Percentiles rank a stretch among this genome's conserved stretches.
Evolutionary conservation across 2,113 vertebrate species (phyloP).

Genomic region (Cyanoramphus novaezelandiae): DNA sequence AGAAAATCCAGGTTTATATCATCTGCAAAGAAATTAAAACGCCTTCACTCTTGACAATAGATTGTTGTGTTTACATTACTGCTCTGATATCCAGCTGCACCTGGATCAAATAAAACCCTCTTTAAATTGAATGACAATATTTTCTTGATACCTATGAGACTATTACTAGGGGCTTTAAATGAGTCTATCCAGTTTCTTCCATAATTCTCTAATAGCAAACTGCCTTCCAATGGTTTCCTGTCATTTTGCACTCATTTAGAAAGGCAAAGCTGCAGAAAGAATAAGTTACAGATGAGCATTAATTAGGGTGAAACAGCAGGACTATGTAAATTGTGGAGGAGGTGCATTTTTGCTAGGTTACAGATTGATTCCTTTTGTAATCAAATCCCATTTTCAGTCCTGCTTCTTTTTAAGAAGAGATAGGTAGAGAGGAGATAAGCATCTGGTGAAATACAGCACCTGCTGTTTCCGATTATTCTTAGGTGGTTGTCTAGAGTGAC

Average conservation of each 20-base stretch:
- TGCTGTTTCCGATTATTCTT: not conserved
- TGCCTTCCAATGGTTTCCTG: not conserved
- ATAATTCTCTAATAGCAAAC: not conserved
- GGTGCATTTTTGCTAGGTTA: slow-evolving; percentile 21
- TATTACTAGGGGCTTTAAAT: not conserved
- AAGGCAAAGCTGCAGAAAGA: slow-evolving; percentile 14
- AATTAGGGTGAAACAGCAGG: slow-evolving; percentile 38
- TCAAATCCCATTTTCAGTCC: not conserved
- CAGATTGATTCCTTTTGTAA: slow-evolving; percentile 9
- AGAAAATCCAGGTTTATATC: slow-evolving; percentile 11
- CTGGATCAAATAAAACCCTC: slow-evolving; percentile 43
- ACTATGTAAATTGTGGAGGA: slow-evolving; percentile 37
- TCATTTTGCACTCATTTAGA: slow-evolving; percentile 22
- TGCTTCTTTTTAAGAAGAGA: slow-evolving; percentile 16
- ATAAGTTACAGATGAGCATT: slow-evolving; percentile 19
- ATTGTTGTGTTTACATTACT: slow-evolving; percentile 26
- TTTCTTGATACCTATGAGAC: slow-evolving; percentile 33
- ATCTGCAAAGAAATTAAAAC: slow-evolving; percentile 38
- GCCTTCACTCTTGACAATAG: not conserved
- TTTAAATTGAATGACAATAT: slow-evolving; percentile 31
- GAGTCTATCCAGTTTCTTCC: not conserved
- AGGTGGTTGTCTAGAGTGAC: not conserved
- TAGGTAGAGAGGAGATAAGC: not conserved
- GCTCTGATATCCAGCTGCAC: slow-evolving; percentile 33
- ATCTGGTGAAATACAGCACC: not conserved